phyloP scores from a whole-genome alignment of 2,113 vertebrate genomes.

The Setophaga coronata region DNA sequence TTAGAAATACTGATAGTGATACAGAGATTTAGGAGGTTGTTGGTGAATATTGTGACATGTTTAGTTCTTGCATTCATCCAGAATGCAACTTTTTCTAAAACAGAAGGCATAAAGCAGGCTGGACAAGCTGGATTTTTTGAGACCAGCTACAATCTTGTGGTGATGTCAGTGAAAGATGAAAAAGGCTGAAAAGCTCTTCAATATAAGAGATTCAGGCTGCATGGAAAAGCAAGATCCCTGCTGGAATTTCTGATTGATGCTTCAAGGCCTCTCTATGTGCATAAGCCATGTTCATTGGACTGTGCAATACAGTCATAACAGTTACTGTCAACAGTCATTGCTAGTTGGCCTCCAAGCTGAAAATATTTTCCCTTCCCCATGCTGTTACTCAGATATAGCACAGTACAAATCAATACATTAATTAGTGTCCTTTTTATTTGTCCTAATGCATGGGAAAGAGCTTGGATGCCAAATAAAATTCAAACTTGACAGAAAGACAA shows the following conservation, averaged over 20 bases:
- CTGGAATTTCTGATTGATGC: not conserved
- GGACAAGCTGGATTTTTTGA: not conserved
- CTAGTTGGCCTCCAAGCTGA: not conserved
- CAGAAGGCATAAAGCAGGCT: not conserved
- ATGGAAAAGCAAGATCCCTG: not conserved
- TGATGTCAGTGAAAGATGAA: not conserved
- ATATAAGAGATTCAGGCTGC: not conserved
- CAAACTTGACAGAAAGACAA: not conserved
- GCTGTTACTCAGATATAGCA: not conserved
- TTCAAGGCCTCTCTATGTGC: not conserved
- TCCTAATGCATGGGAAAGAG: not conserved
- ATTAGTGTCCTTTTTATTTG: not conserved
- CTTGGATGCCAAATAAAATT: not conserved
- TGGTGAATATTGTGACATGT: not conserved
- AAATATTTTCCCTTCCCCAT: not conserved
- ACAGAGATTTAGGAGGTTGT: not conserved
- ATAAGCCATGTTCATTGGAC: not conserved
- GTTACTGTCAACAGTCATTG: not conserved
- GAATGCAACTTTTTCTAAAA: not conserved
- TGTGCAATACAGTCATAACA: not conserved
- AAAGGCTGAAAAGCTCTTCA: not conserved
- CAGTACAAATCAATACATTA: not conserved
- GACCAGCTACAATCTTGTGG: not conserved
- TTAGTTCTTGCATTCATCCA: not conserved
- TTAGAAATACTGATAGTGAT: not conserved